Percentiles rank a stretch among this genome's conserved stretches.
These are phyloP conservation scores for Psilopsiagon aurifrons DNA, from an alignment of 2,113 vertebrate genomes.

Conservation along the genomic window DNA sequence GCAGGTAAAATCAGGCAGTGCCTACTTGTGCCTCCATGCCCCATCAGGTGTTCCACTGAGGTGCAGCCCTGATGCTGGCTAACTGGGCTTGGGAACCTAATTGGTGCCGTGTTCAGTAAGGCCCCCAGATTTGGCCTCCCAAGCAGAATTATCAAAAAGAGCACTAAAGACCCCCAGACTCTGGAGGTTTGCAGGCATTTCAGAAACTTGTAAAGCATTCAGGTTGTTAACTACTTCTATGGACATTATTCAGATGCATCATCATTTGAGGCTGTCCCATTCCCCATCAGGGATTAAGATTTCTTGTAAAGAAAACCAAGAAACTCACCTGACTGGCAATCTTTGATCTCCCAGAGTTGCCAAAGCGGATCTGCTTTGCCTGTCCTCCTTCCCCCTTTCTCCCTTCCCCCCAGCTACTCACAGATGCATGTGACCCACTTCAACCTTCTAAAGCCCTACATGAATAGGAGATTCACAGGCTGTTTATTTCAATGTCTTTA, in stretches of 20 bases:
- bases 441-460: not conserved
- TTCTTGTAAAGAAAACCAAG: not conserved
- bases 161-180: not conserved
- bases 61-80: not conserved
- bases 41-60: accelerated
- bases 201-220: not conserved
- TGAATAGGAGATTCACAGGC: constrained; percentile 18
- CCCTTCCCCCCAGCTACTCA: not conserved
- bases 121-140: not conserved
- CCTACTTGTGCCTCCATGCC: accelerated
- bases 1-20: not conserved
- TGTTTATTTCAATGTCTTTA: not conserved
- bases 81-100: not conserved
- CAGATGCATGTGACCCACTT: not conserved
- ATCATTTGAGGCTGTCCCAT: not conserved
- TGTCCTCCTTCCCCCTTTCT: not conserved
- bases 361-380: not conserved
- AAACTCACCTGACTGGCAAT: not conserved
- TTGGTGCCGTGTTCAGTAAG: not conserved
- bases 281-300: not conserved
- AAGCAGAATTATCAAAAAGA: not conserved
- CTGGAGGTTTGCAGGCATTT: not conserved
- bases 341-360: not conserved
- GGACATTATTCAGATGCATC: not conserved
- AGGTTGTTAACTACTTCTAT: not conserved